A percentile compares a stretch with the other conserved stretches of the same genome.
phyloP scores from a whole-genome alignment of 2,888 invertebrate species.

The Physocephala rufipes region DNA sequence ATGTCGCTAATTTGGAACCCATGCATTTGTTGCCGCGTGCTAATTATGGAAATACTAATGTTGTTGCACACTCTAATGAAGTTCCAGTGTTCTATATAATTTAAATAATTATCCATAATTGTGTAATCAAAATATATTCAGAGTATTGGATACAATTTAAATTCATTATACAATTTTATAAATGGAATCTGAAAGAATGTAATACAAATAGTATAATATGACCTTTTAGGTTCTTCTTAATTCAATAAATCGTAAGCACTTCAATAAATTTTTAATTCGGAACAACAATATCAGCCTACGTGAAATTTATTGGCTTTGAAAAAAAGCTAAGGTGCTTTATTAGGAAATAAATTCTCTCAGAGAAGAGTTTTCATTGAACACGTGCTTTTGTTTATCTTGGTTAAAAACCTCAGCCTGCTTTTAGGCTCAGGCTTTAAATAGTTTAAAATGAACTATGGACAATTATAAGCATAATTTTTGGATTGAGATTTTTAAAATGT shows the following conservation, averaged over 20 bases:
- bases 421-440: neutral
- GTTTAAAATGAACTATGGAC: too few relatives aligned
- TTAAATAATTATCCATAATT: neutral
- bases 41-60: neutral
- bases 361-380: neutral
- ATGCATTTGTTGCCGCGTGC: neutral
- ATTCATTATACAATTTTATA: neutral
- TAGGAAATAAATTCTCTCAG: neutral
- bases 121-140: neutral
- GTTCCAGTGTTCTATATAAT: constrained; percentile 23
- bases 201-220: neutral
- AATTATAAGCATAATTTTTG: too few relatives aligned
- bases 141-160: neutral
- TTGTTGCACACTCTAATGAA: neutral
- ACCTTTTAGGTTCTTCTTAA: too few relatives aligned
- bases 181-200: neutral
- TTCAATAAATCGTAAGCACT: too few relatives aligned
- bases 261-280: too few relatives aligned
- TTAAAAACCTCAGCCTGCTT: neutral
- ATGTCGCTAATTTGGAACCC: neutral
- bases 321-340: neutral
- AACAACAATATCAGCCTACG: neutral
- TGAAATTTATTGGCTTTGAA: neutral
- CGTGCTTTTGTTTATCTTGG: neutral
- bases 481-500: too few relatives aligned